phyloP scores from a whole-genome alignment of 92 coral and sea anemone genomes.

The Desmophyllum pertusum region DNA sequence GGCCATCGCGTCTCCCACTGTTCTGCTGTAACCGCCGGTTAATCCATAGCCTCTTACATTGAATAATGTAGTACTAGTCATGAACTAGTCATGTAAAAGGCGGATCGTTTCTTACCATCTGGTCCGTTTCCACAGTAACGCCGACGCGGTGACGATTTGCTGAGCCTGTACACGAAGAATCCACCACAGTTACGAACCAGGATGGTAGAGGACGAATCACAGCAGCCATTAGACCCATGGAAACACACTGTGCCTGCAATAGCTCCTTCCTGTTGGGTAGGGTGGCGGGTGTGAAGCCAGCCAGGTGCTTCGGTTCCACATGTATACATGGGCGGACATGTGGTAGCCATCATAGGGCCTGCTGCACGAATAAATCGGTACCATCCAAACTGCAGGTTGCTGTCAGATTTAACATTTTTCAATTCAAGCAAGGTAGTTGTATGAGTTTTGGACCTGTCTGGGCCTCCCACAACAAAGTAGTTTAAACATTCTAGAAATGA shows the following conservation, averaged over 20 bases:
- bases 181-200: not conserved
- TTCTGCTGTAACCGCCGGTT: too few relatives aligned
- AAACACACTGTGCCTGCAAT: not conserved
- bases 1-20: too few relatives aligned
- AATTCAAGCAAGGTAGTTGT: too few relatives aligned
- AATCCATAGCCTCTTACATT: too few relatives aligned
- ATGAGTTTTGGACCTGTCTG: too few relatives aligned
- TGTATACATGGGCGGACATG: not conserved
- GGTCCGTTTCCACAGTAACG: not conserved
- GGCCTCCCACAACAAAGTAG: not conserved
- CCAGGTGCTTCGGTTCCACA: not conserved
- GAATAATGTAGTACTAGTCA: too few relatives aligned
- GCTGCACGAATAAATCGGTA: conserved; percentile 1
- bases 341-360: not conserved
- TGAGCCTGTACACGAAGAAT: not conserved
- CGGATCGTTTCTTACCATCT: not conserved
- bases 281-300: not conserved
- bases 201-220: not conserved
- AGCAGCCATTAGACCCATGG: not conserved
- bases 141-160: not conserved
- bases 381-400: not conserved
- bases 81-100: too few relatives aligned
- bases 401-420: too few relatives aligned
- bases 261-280: not conserved
- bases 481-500: not conserved